Evolutionary conservation across 2,888 invertebrate species (phyloP).

Genomic region (Antheraea yamamai): DNA sequence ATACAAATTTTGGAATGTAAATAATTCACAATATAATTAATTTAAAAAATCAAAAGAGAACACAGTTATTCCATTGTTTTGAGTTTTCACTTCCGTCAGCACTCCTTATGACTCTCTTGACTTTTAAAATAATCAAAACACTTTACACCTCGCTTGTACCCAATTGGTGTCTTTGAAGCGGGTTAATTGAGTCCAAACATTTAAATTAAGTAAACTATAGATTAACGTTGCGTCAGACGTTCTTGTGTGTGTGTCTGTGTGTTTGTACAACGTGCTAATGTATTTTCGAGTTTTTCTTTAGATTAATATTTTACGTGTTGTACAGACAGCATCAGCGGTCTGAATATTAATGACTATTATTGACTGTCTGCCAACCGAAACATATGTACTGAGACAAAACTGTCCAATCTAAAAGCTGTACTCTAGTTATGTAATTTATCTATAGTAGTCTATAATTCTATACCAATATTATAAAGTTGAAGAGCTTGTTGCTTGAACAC

Average conservation of each 20-base stretch:
- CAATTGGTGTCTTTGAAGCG: slow-evolving; percentile 62
- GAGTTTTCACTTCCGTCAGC: too few species aligned
- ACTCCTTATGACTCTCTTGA: too few species aligned
- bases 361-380: background rate
- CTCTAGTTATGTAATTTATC: too few species aligned
- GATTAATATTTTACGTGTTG: slow-evolving; percentile 36
- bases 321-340: background rate
- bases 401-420: background rate
- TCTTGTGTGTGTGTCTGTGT: slow-evolving; percentile 21
- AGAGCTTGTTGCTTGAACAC: too few species aligned
- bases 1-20: too few species aligned
- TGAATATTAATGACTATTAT: background rate
- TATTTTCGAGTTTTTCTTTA: slow-evolving; percentile 54
- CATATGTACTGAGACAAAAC: background rate
- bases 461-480: too few species aligned
- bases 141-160: slow-evolving; percentile 33
- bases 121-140: background rate
- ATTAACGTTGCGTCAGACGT: slow-evolving; percentile 52
- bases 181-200: slow-evolving; percentile 64
- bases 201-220: slow-evolving; percentile 41
- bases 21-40: too few species aligned
- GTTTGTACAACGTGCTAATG: slow-evolving; percentile 42
- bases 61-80: too few species aligned
- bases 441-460: too few species aligned
- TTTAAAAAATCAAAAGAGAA: too few species aligned